Base-by-base conservation (phyloP, 2,113 vertebrate species). In the Echinops telfairi region DNA sequence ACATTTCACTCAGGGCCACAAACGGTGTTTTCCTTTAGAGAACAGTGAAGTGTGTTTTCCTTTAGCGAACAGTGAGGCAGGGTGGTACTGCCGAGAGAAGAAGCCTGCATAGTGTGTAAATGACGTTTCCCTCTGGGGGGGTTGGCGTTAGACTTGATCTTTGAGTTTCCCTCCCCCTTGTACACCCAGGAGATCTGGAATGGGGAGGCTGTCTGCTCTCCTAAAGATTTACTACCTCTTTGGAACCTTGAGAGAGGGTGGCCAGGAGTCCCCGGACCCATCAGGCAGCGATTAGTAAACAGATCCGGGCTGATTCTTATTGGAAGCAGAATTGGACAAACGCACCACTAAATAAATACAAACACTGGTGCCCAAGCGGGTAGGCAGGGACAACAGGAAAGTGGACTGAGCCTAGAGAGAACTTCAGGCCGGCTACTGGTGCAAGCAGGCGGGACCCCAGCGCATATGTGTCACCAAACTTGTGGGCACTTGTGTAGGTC, bases 51-150 rank as follows among this genome's bases (percentile, higher is more conserved):
- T n/a, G 95, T 91, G 43, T 84, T 91, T 87, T 75, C 33, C 53
- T 29, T 53, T 2, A 38, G 71, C 81, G 53, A 23, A 57, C n/a
- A 53, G 58, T 0, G 43, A 2, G 33, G n/a, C 60, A 62, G 70
- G 9, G 20, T 4, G 0, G 2, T 38, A 23, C 66, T 31, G 29
- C 17, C 3, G 62, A 22, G 62, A 22, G 62, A 60, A 19, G 4
- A 27, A 78, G 15, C 19, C 79, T 64, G 4, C 86, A 94, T 19
- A 38, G 22, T 89, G 92, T 85, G 60, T 94, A 89, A 90, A 78
- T 4, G 94, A 95, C 33, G 40, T 73, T 96, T 84, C 86, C 83
- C 58, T 10, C 7, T 15, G 40, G 40, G 47, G 43, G 47, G 47
- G 47, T 53, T 9, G 47, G 47, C 47, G 9, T 53, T 53, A 53